A percentile compares a stretch with the other conserved stretches of the same genome.
Evolutionary conservation across 2,797 vertebrate species (phyloP).

Genomic region (Jordanella pulchra): DNA sequence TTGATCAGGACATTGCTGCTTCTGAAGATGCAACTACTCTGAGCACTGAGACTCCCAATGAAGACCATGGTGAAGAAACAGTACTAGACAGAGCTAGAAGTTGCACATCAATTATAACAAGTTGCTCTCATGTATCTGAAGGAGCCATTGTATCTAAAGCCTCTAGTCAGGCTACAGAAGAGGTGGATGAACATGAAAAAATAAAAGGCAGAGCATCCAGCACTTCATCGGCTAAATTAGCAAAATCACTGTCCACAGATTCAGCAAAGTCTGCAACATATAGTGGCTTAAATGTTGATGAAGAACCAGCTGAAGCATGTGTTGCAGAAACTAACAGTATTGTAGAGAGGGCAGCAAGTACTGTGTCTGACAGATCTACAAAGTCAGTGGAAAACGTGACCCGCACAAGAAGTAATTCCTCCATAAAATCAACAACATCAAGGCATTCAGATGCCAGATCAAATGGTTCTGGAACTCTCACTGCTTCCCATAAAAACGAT

Average conservation of each 20-base stretch:
- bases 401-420: slow-evolving; percentile 45
- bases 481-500: slow-evolving; percentile 13
- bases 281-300: slow-evolving; percentile 21
- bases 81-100: slow-evolving; percentile 49
- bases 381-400: slow-evolving; percentile 32
- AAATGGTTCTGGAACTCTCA: slow-evolving; percentile 38
- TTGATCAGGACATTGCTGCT: slow-evolving; percentile 18
- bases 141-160: slow-evolving; percentile 25
- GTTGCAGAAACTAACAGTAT: slow-evolving; percentile 5
- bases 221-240: slow-evolving; percentile 52
- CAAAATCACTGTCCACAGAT: slow-evolving; percentile 50
- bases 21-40: slow-evolving; percentile 38
- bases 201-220: slow-evolving; percentile 9
- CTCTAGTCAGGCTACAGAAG: slow-evolving; percentile 17
- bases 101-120: slow-evolving; percentile 44
- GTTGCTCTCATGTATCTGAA: slow-evolving; percentile 34
- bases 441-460: slow-evolving; percentile 47
- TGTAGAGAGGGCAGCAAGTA: slow-evolving; percentile 29
- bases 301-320: not conserved
- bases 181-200: slow-evolving; percentile 14
- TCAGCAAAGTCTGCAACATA: slow-evolving; percentile 50
- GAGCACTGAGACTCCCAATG: slow-evolving; percentile 14
- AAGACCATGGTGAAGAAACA: slow-evolving; percentile 28
- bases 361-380: slow-evolving; percentile 19
- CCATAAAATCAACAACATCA: slow-evolving; percentile 58